These are phyloP conservation scores for Pomatostomus ruficeps DNA, from an alignment of 2,113 vertebrate species.

Conservation along the genomic window DNA sequence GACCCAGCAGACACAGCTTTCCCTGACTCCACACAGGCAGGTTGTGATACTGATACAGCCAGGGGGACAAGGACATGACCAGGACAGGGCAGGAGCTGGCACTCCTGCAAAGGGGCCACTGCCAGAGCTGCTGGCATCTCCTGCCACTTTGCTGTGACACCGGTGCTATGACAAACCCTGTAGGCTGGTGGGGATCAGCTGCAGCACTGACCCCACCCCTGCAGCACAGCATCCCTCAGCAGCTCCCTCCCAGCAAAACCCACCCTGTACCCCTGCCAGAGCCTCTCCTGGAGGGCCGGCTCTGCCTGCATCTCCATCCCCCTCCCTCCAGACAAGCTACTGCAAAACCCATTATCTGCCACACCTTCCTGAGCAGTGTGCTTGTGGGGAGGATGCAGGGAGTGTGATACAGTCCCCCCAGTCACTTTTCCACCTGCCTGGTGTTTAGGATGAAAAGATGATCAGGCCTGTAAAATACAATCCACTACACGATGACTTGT, in stretches of 20 bases:
- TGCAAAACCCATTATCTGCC: not conserved
- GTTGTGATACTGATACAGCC: not conserved
- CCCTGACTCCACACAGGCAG: not conserved
- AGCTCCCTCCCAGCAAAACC: not conserved
- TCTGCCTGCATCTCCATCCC: not conserved
- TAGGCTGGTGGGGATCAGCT: not conserved
- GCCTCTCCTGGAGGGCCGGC: not conserved
- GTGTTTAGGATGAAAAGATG: not conserved
- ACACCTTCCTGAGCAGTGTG: not conserved
- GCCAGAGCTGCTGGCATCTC: not conserved
- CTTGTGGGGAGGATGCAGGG: not conserved
- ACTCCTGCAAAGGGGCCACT: not conserved
- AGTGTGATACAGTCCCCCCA: not conserved
- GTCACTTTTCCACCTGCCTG: slow-evolving; percentile 1
- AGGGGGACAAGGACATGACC: not conserved
- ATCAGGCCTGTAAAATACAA: slow-evolving; percentile 6
- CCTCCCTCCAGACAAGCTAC: not conserved
- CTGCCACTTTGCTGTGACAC: not conserved
- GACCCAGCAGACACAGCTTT: not conserved
- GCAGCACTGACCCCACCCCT: not conserved
- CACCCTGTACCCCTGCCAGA: fast-evolving
- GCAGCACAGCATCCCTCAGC: not conserved
- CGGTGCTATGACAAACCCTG: fast-evolving
- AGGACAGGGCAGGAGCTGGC: not conserved
- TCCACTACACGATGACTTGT: not conserved